Evolutionary conservation across 2,113 vertebrate species (phyloP).

Genomic region (Perca schrenkii): DNA sequence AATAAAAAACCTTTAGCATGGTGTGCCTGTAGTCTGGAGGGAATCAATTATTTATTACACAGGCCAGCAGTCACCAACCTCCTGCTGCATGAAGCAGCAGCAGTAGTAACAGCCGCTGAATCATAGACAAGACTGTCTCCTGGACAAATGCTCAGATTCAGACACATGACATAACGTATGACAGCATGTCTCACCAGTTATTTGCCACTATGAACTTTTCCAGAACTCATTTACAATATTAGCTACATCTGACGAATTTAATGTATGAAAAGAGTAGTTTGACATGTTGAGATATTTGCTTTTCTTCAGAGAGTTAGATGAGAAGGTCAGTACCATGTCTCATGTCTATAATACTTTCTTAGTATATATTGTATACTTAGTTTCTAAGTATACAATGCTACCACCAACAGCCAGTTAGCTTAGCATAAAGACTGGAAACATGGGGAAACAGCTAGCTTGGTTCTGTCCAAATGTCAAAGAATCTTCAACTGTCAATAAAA

Average conservation of each 20-base stretch:
- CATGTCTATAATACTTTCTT: background rate
- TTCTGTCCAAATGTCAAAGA: background rate
- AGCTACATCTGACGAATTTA: background rate
- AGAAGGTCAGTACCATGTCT: background rate
- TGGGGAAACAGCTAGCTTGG: background rate
- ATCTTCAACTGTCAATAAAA: background rate
- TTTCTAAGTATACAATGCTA: background rate
- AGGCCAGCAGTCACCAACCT: conserved; percentile 49
- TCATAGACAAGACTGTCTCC: conserved; percentile 24
- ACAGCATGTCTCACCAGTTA: background rate
- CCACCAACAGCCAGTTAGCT: background rate
- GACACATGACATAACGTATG: conserved; percentile 1
- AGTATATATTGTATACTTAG: no score
- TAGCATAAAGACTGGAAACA: background rate
- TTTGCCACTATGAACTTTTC: background rate
- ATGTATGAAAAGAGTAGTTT: background rate
- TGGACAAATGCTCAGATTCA: conserved; percentile 28
- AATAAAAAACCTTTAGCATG: conserved; percentile 69
- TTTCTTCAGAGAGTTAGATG: background rate
- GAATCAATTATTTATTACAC: conserved; percentile 81
- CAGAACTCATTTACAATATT: background rate
- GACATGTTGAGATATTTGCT: background rate
- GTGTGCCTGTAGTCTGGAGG: conserved; percentile 54
- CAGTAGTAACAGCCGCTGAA: conserved; percentile 1
- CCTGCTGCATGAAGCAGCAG: conserved; percentile 42